phyloP scores from a whole-genome alignment of 2,113 vertebrate species.

The Nothocercus nigrocapillus region DNA sequence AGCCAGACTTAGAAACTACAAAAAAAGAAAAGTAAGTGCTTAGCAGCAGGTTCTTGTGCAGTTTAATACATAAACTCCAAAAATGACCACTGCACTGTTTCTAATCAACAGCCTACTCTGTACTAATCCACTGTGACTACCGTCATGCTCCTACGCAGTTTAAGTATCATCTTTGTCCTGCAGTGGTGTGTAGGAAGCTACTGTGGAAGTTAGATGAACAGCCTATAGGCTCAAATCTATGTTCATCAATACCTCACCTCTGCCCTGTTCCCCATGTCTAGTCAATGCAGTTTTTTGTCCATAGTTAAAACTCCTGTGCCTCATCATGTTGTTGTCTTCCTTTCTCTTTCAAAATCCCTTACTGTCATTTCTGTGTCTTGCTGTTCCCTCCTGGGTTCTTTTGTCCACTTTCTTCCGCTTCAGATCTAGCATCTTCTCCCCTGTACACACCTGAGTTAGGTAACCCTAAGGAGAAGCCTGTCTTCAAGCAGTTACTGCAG shows the following conservation, averaged over 20 bases:
- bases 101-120: background rate
- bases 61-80: background rate
- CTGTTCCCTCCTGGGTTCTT: background rate
- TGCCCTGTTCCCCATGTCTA: fast-evolving
- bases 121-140: background rate
- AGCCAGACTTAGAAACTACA: background rate
- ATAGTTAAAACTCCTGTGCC: background rate
- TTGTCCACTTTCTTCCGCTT: background rate
- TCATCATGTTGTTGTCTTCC: background rate
- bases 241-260: background rate
- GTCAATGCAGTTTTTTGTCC: background rate
- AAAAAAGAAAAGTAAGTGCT: background rate
- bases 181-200: background rate
- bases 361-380: background rate
- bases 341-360: background rate
- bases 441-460: background rate
- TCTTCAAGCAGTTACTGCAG: background rate
- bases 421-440: background rate
- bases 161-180: background rate
- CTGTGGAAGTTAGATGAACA: background rate
- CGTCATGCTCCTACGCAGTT: background rate
- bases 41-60: background rate
- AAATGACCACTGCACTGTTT: background rate
- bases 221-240: background rate
- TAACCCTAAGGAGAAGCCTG: background rate